Conservation (phyloP, 2,797 vertebrate genomes). For the Neosilurus hyrtlii region DNA sequence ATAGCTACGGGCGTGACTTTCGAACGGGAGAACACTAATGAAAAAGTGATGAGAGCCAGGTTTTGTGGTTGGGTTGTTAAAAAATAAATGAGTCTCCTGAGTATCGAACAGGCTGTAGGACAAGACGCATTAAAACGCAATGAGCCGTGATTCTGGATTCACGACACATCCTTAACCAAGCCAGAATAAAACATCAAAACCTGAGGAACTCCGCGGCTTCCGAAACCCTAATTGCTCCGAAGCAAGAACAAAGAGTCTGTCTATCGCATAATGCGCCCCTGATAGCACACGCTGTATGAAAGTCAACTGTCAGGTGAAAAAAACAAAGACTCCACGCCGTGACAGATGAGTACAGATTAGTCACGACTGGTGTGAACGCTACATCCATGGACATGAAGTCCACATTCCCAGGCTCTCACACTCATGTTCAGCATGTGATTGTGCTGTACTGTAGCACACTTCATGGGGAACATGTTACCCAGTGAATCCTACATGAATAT, state of each 20-base stretch:
- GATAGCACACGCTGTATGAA: background rate
- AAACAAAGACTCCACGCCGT: background rate
- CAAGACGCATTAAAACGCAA: slow-evolving; percentile 25
- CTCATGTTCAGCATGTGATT: background rate
- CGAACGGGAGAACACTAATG: slow-evolving; percentile 1
- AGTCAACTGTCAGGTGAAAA: background rate
- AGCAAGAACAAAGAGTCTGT: slow-evolving; percentile 13
- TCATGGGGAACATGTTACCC: slow-evolving; percentile 5
- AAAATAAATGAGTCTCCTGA: slow-evolving; percentile 29
- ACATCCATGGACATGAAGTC: background rate
- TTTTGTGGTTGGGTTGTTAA: slow-evolving; percentile 26
- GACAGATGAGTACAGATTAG: slow-evolving; percentile 12
- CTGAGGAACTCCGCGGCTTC: background rate
- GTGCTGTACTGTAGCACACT: background rate
- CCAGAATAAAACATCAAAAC: background rate
- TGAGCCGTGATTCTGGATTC: slow-evolving; percentile 15
- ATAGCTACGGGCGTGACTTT: slow-evolving; percentile 19
- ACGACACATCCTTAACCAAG: slow-evolving; percentile 15
- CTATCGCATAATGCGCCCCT: background rate
- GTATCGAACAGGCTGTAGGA: slow-evolving; percentile 32
- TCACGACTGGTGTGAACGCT: slow-evolving; percentile 17
- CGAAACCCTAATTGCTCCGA: background rate
- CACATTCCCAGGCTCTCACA: background rate
- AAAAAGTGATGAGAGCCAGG: slow-evolving; percentile 37
- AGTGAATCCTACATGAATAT: slow-evolving; percentile 59